Evolutionary conservation across 1,140 invertebrate species (phyloP), one percentile per base, ranked within the genome.

Genomic region (Penaeus chinensis): DNA sequence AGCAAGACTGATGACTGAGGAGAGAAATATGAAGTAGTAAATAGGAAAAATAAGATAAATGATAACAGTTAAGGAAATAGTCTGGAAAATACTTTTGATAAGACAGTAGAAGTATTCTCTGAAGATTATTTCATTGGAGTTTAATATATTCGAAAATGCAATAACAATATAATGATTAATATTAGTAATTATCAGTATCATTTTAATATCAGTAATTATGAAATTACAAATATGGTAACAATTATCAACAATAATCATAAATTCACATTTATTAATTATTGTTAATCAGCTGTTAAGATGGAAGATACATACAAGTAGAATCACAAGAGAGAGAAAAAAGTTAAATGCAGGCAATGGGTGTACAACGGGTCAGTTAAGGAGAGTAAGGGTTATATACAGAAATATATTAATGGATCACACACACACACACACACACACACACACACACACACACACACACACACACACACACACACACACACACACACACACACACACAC

Each of bases 321-420:
- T 78, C 60, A 54, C 60, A 78, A 42, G 60, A 42, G 42, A 78
- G 60, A 78, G 42, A 54, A 78, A 78, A 78, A 54, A 78, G n/a
- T 47, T 47, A 37, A n/a, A 78, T 78, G 60, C 37, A 20, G 47
- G 18, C 60, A 78, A 18, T 47, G 47, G 60, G n/a, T 24, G n/a
- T 37, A 22, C 60, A n/a, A 42, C 32, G 22, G 4, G 37, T 42
- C 37, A 42, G 7, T 7, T 42, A 5, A 24, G 18, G 47, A 2
- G 22, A 37, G 22, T 4, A 79, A 7, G 16, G 0, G 1, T 1
- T 16, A 20, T 78, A 78, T 42, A 78, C 24, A 78, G 1, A 78
- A 22, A 78, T 78, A 78, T 2, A 78, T 78, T 0, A 22, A 78
- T 4, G 37, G 18, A 78, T 78, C 37, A 78, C 37, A 78, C 47